Conservation (phyloP, 1,140 invertebrate species). For the Homalodisca vitripennis region DNA sequence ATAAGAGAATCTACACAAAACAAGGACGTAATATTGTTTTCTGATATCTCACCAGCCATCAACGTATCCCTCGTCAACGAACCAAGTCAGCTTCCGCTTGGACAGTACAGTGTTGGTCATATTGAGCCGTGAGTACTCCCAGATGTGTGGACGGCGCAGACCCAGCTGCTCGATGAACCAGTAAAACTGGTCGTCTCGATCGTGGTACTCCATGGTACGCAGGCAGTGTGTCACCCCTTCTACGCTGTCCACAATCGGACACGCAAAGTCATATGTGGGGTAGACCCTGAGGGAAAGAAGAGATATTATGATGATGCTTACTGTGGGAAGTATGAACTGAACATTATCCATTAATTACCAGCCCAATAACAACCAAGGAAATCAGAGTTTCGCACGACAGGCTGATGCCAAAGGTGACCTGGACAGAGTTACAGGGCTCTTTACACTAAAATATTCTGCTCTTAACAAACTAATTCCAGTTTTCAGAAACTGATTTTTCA, state of each 20-base stretch:
- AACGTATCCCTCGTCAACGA: constrained; percentile 89
- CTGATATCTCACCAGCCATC: constrained; percentile 84
- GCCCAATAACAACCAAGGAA: no score
- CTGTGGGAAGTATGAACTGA: no score
- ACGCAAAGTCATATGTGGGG: constrained; percentile 99
- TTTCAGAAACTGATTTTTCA: no score
- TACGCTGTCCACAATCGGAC: constrained; percentile 96
- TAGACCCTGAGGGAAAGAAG: constrained; percentile 75
- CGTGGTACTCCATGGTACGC: constrained; percentile 98
- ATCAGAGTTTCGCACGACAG: no score
- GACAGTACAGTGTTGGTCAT: constrained; percentile 98
- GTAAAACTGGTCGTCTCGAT: constrained; percentile 96
- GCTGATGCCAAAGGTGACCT: no score
- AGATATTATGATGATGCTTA: no score
- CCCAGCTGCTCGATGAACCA: constrained; percentile 91
- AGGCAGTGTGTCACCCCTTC: constrained; percentile 97
- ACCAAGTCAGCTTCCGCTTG: constrained; percentile 97
- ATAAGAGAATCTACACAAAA: background rate
- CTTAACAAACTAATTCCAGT: no score
- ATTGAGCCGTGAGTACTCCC: constrained; percentile 90
- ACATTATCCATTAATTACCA: no score
- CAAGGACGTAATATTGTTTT: background rate
- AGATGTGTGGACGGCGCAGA: constrained; percentile 90
- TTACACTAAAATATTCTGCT: no score
- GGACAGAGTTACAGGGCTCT: no score